A percentile compares a stretch with the other conserved stretches of the same genome.
Evolutionary conservation across 2,113 vertebrate genomes (phyloP).

Genomic region (Cynocephalus volans): DNA sequence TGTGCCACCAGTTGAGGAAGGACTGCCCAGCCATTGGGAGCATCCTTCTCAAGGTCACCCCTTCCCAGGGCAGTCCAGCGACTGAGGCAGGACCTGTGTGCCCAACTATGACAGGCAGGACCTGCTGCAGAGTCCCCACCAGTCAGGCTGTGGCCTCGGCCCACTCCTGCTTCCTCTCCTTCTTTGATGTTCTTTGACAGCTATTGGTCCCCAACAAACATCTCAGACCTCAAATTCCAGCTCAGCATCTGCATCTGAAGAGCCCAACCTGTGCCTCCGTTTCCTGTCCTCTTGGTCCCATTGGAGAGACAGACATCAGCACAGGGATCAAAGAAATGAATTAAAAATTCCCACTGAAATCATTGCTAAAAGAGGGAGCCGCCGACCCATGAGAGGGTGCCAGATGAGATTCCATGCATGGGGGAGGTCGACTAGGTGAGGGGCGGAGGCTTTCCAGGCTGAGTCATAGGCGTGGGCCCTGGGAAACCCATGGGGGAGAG

Average conservation of each 20-base stretch:
- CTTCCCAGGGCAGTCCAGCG: accelerated
- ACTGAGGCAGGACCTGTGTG: no score
- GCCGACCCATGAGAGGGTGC: accelerated
- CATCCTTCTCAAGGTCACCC: background rate
- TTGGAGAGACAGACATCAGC: background rate
- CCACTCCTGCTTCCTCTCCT: background rate
- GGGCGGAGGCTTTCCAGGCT: no score
- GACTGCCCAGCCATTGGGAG: background rate
- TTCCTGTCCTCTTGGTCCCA: background rate
- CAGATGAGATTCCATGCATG: no score
- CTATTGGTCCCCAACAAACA: no score
- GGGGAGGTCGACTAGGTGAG: no score
- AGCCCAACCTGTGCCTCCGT: accelerated
- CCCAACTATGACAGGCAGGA: background rate
- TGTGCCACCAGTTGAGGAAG: background rate
- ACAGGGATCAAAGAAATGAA: background rate
- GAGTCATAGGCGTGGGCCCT: no score
- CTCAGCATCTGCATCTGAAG: background rate
- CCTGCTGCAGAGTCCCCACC: accelerated
- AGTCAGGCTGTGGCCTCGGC: background rate
- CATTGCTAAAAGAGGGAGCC: background rate
- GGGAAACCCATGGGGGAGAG: no score
- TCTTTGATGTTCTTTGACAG: background rate
- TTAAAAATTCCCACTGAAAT: background rate
- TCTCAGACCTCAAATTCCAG: no score